phyloP scores from a whole-genome alignment of 2,888 invertebrate genomes.

The Oxycera nigricornis region DNA sequence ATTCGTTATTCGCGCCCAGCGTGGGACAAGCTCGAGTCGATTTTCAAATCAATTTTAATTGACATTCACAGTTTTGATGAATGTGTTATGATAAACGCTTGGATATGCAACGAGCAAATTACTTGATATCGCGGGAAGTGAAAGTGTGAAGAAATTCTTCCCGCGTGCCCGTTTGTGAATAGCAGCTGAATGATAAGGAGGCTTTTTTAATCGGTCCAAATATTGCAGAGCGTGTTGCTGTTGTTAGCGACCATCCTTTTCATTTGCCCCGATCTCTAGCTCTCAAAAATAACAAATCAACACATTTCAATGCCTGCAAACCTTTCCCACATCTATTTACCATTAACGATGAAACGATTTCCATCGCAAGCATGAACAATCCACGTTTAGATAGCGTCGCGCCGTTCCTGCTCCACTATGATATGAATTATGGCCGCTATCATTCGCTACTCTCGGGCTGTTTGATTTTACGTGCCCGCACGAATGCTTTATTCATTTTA shows the following conservation, averaged over 20 bases:
- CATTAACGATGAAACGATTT: not conserved
- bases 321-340: not conserved
- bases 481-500: constrained; percentile 27
- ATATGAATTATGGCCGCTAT: constrained; percentile 30
- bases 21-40: not conserved
- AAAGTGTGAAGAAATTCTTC: too few relatives aligned
- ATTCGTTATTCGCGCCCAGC: constrained; percentile 10
- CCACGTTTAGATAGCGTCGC: not conserved
- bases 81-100: too few relatives aligned
- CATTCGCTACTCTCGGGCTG: constrained; percentile 2
- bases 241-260: too few relatives aligned
- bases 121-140: too few relatives aligned
- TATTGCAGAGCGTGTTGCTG: too few relatives aligned
- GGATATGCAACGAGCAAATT: too few relatives aligned
- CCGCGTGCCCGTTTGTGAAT: too few relatives aligned
- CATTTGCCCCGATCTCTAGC: too few relatives aligned
- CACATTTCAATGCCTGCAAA: not conserved
- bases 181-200: too few relatives aligned
- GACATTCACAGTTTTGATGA: too few relatives aligned
- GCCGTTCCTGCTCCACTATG: constrained; percentile 4
- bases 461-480: constrained; percentile 29
- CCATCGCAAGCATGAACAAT: not conserved
- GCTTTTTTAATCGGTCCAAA: too few relatives aligned
- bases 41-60: constrained; percentile 16
- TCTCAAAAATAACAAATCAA: too few relatives aligned